phyloP scores from a whole-genome alignment of 2,797 vertebrate genomes.

The Acipenser oxyrinchus region DNA sequence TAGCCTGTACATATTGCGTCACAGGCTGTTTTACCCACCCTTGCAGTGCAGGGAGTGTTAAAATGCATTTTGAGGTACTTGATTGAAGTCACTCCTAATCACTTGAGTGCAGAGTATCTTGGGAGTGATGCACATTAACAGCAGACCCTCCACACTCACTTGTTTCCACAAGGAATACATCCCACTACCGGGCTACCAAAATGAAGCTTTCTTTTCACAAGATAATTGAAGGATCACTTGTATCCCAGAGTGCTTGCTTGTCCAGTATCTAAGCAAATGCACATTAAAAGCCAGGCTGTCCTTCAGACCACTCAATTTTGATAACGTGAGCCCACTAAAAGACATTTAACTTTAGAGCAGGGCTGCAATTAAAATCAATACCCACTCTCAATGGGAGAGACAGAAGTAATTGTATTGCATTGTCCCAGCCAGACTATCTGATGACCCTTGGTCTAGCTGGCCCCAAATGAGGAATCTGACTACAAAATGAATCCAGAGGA shows the following conservation, averaged over 20 bases:
- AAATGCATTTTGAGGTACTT: too few species aligned
- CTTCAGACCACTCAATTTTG: neutral
- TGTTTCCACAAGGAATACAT: neutral
- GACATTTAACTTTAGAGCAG: neutral
- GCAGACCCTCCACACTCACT: neutral
- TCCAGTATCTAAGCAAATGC: neutral
- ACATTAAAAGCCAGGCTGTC: neutral
- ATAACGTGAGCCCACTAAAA: neutral
- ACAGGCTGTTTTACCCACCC: too few species aligned
- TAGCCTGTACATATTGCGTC: too few species aligned
- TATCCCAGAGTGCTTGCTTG: neutral
- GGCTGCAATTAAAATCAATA: conserved; percentile 2
- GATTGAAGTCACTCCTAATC: neutral
- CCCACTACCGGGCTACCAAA: neutral
- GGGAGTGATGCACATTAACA: neutral
- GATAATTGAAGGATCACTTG: neutral
- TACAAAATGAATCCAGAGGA: neutral
- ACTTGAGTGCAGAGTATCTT: neutral
- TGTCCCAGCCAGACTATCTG: neutral
- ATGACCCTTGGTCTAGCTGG: neutral
- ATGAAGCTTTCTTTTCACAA: neutral
- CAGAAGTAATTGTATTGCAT: neutral
- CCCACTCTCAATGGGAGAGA: neutral
- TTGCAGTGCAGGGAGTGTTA: too few species aligned
- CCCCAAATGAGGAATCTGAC: neutral